Conservation (phyloP, 2,797 vertebrate genomes). For the Rhabdophis nuchalis region DNA sequence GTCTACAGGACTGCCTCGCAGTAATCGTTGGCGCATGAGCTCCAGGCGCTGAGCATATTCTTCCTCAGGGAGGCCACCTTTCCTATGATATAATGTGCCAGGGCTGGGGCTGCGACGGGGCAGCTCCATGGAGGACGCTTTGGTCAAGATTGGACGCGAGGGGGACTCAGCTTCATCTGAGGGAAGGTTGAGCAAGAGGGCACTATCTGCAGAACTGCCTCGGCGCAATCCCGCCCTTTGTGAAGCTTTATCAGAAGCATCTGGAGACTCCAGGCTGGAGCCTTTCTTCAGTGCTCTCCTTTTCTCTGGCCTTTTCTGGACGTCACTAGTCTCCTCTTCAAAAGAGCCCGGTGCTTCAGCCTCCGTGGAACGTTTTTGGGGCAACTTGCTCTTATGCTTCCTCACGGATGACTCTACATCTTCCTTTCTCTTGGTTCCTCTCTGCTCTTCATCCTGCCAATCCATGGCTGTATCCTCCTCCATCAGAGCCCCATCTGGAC, state of each 20-base stretch:
- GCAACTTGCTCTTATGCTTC: conserved; percentile 55
- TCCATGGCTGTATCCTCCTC: conserved; percentile 63
- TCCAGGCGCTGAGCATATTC: conserved; percentile 91
- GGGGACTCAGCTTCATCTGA: conserved; percentile 69
- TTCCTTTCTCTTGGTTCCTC: conserved; percentile 65
- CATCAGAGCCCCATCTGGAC: conserved; percentile 63
- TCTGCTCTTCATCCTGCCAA: conserved; percentile 71
- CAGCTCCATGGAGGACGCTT: conserved; percentile 82
- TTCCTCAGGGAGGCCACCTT: conserved; percentile 80
- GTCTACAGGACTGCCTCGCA: conserved; percentile 83
- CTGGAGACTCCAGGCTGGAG: conserved; percentile 82
- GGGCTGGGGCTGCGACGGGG: conserved; percentile 82
- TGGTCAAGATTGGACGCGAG: conserved; percentile 76
- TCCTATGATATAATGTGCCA: conserved; percentile 69
- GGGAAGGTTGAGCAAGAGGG: conserved; percentile 79
- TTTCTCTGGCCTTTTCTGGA: conserved; percentile 68
- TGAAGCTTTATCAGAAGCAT: conserved; percentile 65
- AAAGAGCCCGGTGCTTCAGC: conserved; percentile 73
- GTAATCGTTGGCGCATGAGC: conserved; percentile 88
- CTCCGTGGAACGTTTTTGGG: conserved; percentile 70
- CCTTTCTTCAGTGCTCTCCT: conserved; percentile 81
- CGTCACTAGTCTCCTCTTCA: conserved; percentile 76
- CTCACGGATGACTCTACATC: conserved; percentile 61
- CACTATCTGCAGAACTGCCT: conserved; percentile 91
- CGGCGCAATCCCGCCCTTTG: conserved; percentile 83